Base-by-base conservation (phyloP, 1,140 invertebrate genomes). In the Notospermus geniculatus region DNA sequence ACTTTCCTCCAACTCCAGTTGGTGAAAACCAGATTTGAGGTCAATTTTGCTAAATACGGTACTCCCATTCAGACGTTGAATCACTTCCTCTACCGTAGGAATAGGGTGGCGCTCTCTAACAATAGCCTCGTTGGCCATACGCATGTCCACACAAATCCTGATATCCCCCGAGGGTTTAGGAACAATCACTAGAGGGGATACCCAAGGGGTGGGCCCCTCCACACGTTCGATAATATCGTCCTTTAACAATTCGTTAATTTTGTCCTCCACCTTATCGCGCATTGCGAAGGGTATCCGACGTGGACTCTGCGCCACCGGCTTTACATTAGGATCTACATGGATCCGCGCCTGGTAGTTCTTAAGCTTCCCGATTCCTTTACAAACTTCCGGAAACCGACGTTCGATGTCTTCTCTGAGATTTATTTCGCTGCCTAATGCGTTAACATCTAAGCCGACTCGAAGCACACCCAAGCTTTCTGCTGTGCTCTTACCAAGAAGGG, bases 111-210 rank as follows among this genome's bases (percentile, higher is more conserved):
- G 43, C 22, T 63, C 56, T 17, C 64, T 39, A n/a, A 58, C 28
- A 0, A 75, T 60, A 7, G 69, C 66, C 28, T 46, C 54, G 54
- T 73, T 76, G 0, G 69, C 68, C 25, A 52, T 15, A 41, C 66
- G 22, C 71, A 73, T 73, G 39, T 73, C 66, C 0, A 74, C 63
- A 59, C 71, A 76, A 1, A 72, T 46, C 32, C 70, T 28, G 2
- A 76, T 67, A 25, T 72, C 64, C 7, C 39, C 58, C n/a, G n/a
- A n/a, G n/a, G 15, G 55, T 52, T 68, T 65, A 2, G 64, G 64
- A 2, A 63, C 39, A n/a, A 65, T 29, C 0, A 68, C 59, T 4
- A 71, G 43, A n/a, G 71, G 66, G 4, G 58, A 63, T 25, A 74
- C 63, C 73, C 70, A 74, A 1, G 65, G 41, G 30, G 60, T 68